Base-by-base conservation (phyloP, 2,888 invertebrate species). In the Acholoe squamosa region DNA sequence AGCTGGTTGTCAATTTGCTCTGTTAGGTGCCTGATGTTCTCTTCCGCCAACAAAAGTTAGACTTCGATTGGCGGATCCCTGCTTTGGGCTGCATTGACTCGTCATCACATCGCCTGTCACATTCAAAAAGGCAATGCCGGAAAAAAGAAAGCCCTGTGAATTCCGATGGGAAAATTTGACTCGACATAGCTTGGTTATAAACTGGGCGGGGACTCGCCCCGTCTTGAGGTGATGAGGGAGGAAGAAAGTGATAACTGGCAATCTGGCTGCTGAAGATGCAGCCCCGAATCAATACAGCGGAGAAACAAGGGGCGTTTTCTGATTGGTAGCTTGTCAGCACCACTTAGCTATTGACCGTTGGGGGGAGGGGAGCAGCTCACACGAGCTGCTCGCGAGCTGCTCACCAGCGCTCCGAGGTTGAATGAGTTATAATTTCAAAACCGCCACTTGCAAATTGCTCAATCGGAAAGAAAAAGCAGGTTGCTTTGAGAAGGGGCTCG, bases 391-490 rank as follows among this genome's bases (percentile, higher is more conserved):
- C 71, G 28, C 28, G 28, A 71, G 71, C 71, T 7, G 31, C 71
- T 71, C 71, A 71, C 71, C 22, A 43, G 33, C 34, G 1, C 84
- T 10, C 84, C 34, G 12, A 84, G 84, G 84, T 84, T 34, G 84
- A 51, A 34, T 5, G 43, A 51, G 84, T 51, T 84, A 84, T 84
- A 84, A 84, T 84, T 84, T 84, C 84, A 84, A 84, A 84, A 84
- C 84, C 33, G 84, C 84, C 84, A 84, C 84, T 84, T 34, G 84
- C 84, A 84, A 84, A 84, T 84, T 84, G 84, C 84, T 84, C 84
- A 84, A 84, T 84, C 84, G 84, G 84, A 84, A 84, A 43, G 84
- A 84, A 84, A 84, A 84, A 84, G 22, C 43, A 28, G 84, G 34
- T 84, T 84, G 43, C 84, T 84, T 84, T 84, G 84, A 84, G 25